phyloP scores from a whole-genome alignment of 2,113 vertebrate species.

The Xiphias gladius region DNA sequence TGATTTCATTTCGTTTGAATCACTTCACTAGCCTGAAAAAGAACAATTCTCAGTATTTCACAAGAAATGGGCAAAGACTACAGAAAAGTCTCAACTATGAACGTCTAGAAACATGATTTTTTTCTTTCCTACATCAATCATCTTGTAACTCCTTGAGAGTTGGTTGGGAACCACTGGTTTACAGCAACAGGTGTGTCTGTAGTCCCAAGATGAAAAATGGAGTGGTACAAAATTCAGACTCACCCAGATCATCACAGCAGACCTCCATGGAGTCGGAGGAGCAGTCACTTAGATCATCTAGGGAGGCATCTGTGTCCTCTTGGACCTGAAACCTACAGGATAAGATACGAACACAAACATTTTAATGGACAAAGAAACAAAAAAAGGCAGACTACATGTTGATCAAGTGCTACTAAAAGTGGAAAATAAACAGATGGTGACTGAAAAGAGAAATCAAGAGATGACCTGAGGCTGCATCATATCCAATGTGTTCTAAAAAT shows the following conservation, averaged over 20 bases:
- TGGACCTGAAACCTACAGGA: constrained; percentile 76
- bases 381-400: background rate
- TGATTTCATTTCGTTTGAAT: no score
- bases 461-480: background rate
- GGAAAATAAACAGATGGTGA: background rate
- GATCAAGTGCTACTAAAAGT: background rate
- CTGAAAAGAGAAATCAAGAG: background rate
- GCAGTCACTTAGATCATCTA: constrained; percentile 84
- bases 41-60: background rate
- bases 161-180: background rate
- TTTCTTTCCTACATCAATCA: background rate
- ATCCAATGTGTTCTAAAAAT: background rate
- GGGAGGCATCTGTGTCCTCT: constrained; percentile 69
- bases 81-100: background rate
- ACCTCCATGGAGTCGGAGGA: constrained; percentile 86
- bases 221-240: constrained; percentile 51
- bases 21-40: background rate
- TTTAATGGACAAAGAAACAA: background rate
- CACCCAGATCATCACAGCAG: constrained; percentile 82
- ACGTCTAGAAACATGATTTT: background rate
- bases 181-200: background rate
- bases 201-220: background rate
- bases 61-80: background rate
- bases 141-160: background rate
- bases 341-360: background rate